phyloP scores from a whole-genome alignment of 2,888 invertebrate species.

The Schizaphis graminum region DNA sequence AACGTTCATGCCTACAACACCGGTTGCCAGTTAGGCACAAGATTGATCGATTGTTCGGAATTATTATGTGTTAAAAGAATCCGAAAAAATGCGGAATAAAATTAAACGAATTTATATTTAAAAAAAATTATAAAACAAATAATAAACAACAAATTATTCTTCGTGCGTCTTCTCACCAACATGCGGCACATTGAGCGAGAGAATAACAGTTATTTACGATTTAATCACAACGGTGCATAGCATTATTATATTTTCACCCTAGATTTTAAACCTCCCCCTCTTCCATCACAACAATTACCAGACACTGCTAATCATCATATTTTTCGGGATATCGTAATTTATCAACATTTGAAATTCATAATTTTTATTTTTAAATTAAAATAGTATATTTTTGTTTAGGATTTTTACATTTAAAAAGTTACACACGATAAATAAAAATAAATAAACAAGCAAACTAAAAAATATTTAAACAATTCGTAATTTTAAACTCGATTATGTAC shows the following conservation, averaged over 20 bases:
- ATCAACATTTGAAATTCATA: neutral
- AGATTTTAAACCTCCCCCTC: neutral
- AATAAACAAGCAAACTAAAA: neutral
- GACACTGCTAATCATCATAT: neutral
- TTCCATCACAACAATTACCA: neutral
- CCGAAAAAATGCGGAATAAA: neutral
- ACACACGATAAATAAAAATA: neutral
- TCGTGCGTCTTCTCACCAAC: neutral
- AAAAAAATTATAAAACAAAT: slow-evolving; percentile 1
- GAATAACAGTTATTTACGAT: slow-evolving; percentile 23
- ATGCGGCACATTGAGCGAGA: neutral
- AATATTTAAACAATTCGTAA: neutral
- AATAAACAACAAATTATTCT: neutral
- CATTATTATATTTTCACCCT: neutral
- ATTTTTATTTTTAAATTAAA: neutral
- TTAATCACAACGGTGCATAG: neutral
- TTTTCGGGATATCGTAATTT: neutral
- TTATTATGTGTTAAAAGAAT: slow-evolving; percentile 20
- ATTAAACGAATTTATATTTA: slow-evolving; percentile 18
- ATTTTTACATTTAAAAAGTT: neutral
- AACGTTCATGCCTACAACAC: slow-evolving; percentile 9
- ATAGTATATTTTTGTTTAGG: neutral
- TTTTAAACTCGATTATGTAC: neutral
- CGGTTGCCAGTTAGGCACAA: neutral
- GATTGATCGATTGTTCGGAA: slow-evolving; percentile 33